phyloP scores from a whole-genome alignment of 2,888 invertebrate genomes.

The Drosophila nigricruria region DNA sequence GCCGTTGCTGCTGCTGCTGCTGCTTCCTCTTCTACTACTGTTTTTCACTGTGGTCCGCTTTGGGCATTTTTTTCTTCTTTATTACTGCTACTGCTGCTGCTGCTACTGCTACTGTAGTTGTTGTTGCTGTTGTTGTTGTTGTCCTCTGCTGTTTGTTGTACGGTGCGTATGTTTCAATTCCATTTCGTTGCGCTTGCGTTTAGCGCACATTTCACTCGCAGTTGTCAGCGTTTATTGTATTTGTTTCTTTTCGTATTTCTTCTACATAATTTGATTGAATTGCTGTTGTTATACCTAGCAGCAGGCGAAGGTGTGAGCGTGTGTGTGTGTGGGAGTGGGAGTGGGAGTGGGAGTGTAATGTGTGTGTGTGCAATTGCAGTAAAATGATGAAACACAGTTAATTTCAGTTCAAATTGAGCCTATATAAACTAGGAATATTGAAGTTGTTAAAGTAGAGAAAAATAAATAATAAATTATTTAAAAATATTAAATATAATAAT shows the following conservation, averaged over 20 bases:
- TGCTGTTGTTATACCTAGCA: background rate
- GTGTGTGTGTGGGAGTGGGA: too few relatives aligned
- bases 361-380: constrained; percentile 4
- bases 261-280: constrained; percentile 24
- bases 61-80: constrained; percentile 45
- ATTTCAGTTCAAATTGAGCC: background rate
- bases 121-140: constrained; percentile 8
- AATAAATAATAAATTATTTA: background rate
- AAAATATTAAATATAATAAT: background rate
- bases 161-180: constrained; percentile 55
- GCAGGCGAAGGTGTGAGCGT: background rate
- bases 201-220: constrained; percentile 26
- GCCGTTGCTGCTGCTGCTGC: constrained; percentile 9
- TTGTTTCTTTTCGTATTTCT: background rate
- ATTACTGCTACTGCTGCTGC: constrained; percentile 7
- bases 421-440: background rate
- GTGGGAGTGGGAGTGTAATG: background rate
- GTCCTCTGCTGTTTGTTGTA: constrained; percentile 3
- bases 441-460: accelerated
- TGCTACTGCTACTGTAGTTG: constrained; percentile 1
- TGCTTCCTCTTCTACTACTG: constrained; percentile 28
- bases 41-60: constrained; percentile 45
- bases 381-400: background rate
- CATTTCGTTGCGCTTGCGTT: constrained; percentile 26
- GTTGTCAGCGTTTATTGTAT: constrained; percentile 14